Base-by-base conservation (phyloP, 2,113 vertebrate species). In the Chinchilla lanigera region DNA sequence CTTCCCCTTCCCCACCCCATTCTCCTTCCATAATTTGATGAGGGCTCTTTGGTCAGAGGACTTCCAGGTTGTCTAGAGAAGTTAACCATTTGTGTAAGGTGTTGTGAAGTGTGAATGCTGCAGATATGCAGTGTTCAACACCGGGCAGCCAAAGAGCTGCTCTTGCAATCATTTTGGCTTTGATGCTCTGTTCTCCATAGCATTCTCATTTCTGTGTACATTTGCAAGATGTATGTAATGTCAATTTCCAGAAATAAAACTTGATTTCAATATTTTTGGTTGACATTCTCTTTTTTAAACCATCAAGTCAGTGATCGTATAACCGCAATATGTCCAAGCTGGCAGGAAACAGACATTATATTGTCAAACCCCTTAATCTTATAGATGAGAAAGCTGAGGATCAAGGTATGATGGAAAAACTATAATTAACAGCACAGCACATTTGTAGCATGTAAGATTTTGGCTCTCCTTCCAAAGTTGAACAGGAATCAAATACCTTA, bases 231-330 rank as follows among this genome's bases (percentile, higher is more conserved):
- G 99, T 99, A 98, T 99, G 99, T 99, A 98, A 98, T 98, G 98
- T 98, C 99, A 98, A 99, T 99, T 99, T 98, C 98, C 98, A 98
- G 98, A 98, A 99, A 99, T 99, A 99, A 99, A 99, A 99, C 98
- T 99, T 98, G 98, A 98, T 98, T 99, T 99, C 98, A 98, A 97
- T 98, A 98, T 98, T 98, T 98, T 98, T 97, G 98, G 94, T 98
- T 71, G 90, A 98, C 28, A 82, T 86, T 98, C 75, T 78, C 69
- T 95, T 96, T 97, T 96, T 5, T 56, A 12, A 89, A 90, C 20
- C 93, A 58, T 35, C 52, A 44, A 93, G 84, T 77, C 2, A 7
- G 93, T 95, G 83, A 96, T 96, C 63, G 35, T 87, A 89, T 82
- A 96, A 96, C 87, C 84, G 85, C n/a, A 93, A 94, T 89, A 89